Conservation (phyloP, 2,888 invertebrate genomes). For the Danaus chrysippus region DNA sequence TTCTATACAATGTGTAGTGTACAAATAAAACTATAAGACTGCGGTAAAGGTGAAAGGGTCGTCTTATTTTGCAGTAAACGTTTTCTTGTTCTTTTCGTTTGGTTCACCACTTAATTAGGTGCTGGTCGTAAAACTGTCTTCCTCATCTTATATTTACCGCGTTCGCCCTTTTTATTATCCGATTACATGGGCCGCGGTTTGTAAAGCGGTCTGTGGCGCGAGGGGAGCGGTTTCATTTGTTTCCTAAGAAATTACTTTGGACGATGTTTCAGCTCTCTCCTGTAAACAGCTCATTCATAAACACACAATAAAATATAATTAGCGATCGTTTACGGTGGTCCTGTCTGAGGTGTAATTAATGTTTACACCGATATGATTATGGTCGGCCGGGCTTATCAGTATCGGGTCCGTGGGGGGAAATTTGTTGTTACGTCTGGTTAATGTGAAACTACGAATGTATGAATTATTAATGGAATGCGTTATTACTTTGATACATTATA, state of each 20-base stretch:
- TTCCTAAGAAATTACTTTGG: constrained; percentile 75
- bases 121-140: constrained; percentile 79
- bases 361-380: constrained; percentile 70
- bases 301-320: constrained; percentile 58
- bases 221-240: constrained; percentile 78
- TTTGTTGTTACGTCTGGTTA: constrained; percentile 43
- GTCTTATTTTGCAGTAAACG: constrained; percentile 56
- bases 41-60: constrained; percentile 28
- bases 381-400: constrained; percentile 66
- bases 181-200: constrained; percentile 77
- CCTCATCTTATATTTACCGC: constrained; percentile 80
- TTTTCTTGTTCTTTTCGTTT: constrained; percentile 66
- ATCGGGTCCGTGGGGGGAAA: constrained; percentile 57
- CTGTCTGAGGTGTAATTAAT: constrained; percentile 62
- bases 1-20: not conserved
- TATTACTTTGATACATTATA: too few species aligned
- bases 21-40: constrained; percentile 32
- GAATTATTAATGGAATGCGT: too few species aligned
- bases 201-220: constrained; percentile 69
- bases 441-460: constrained; percentile 32
- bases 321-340: constrained; percentile 57
- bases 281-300: constrained; percentile 45
- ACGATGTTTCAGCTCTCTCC: constrained; percentile 47
- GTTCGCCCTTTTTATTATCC: constrained; percentile 80
- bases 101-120: constrained; percentile 79